Percentiles rank a stretch among this genome's conserved stretches.
These are phyloP conservation scores for Streblospio benedicti DNA, from an alignment of 1,140 invertebrate genomes.

Conservation along the genomic window DNA sequence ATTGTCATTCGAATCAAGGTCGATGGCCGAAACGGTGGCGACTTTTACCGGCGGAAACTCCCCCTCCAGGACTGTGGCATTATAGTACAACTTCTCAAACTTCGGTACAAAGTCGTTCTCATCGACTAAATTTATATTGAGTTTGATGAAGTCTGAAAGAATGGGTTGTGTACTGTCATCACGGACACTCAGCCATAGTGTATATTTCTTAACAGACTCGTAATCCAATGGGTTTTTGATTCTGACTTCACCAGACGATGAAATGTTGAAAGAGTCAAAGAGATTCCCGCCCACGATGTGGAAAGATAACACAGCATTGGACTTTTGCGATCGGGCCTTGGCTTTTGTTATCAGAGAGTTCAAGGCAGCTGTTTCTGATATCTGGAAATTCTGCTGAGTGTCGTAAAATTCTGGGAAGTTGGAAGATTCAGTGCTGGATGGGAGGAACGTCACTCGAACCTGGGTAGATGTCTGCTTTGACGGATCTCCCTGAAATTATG, in stretches of 20 bases:
- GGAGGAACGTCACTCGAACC: conserved; percentile 3
- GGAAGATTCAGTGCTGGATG: not conserved
- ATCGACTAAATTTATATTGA: conserved; percentile 33
- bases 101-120: conserved; percentile 35
- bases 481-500: too few relatives aligned
- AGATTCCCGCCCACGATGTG: conserved; percentile 85
- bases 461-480: too few relatives aligned
- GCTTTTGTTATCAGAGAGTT: conserved; percentile 42
- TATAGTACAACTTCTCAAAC: conserved; percentile 71
- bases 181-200: conserved; percentile 84
- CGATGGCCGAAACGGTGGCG: conserved; percentile 64
- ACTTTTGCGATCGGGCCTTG: conserved; percentile 55
- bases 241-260: conserved; percentile 69
- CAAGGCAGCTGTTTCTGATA: conserved; percentile 63
- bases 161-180: conserved; percentile 51
- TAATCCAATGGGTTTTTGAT: conserved; percentile 76
- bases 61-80: conserved; percentile 75
- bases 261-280: conserved; percentile 71
- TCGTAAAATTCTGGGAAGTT: conserved; percentile 64
- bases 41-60: conserved; percentile 70
- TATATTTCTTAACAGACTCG: conserved; percentile 71
- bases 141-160: conserved; percentile 24
- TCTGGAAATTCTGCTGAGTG: conserved; percentile 58
- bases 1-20: conserved; percentile 77
- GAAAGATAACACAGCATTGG: conserved; percentile 56